These are phyloP conservation scores for Scatophagus argus DNA, from an alignment of 2,113 vertebrate genomes.

Conservation along the genomic window DNA sequence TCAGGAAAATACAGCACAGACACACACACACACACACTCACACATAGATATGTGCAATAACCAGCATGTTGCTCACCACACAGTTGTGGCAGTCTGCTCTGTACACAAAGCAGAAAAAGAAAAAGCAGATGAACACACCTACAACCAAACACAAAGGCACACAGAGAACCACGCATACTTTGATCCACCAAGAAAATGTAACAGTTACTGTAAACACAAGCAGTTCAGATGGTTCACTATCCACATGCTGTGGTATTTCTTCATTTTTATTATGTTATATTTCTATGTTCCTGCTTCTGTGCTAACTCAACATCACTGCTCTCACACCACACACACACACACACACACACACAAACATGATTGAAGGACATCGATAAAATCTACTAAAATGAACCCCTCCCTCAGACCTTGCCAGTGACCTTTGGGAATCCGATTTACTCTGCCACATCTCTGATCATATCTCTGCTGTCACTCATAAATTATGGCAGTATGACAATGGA, in stretches of 20 bases:
- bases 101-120: conserved; percentile 15
- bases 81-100: conserved; percentile 29
- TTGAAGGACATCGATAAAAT: conserved; percentile 77
- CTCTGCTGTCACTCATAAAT: conserved; percentile 73
- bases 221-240: conserved; percentile 23
- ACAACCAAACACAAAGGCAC: conserved; percentile 42
- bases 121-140: conserved; percentile 57
- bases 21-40: conserved; percentile 13
- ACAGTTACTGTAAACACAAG: conserved; percentile 53
- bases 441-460: conserved; percentile 72
- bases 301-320: conserved; percentile 13
- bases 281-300: neutral
- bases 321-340: conserved; percentile 31
- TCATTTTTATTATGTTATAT: conserved; percentile 38
- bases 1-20: conserved; percentile 39
- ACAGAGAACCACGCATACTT: conserved; percentile 39
- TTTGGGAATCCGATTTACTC: conserved; percentile 68
- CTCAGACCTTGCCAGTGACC: conserved; percentile 74
- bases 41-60: conserved; percentile 36
- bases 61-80: conserved; percentile 39
- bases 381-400: conserved; percentile 71
- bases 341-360: conserved; percentile 40
- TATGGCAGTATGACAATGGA: conserved; percentile 54
- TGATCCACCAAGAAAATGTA: conserved; percentile 51
- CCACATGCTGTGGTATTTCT: conserved; percentile 4